Percentiles rank a stretch among this genome's conserved stretches.
Evolutionary conservation across 1,140 invertebrate species (phyloP).

Genomic region (Rhysida immarginata): DNA sequence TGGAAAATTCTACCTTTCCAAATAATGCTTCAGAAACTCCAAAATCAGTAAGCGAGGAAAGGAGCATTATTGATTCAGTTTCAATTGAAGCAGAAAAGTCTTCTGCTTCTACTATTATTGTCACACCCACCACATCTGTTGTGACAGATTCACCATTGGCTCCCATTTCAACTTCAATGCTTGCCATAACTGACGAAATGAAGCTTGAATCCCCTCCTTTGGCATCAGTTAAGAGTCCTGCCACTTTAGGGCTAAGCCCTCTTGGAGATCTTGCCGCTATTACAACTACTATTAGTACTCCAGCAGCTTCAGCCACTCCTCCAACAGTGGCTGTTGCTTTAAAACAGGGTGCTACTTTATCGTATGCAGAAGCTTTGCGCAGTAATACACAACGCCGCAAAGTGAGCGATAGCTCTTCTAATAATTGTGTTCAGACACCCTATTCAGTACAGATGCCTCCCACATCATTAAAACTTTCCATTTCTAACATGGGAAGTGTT

Average conservation of each 20-base stretch:
- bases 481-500: neutral
- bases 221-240: too few relatives aligned
- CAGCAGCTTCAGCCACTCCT: neutral
- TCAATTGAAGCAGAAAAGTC: too few relatives aligned
- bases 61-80: too few relatives aligned
- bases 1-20: neutral
- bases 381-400: slow-evolving; percentile 1
- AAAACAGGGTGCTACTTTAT: neutral
- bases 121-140: neutral
- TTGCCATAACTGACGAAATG: too few relatives aligned
- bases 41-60: too few relatives aligned
- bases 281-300: neutral
- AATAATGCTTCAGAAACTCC: too few relatives aligned
- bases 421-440: neutral
- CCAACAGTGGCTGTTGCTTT: neutral
- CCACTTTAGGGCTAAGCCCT: too few relatives aligned
- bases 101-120: too few relatives aligned
- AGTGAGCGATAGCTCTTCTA: neutral
- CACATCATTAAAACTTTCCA: neutral
- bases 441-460: neutral
- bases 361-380: slow-evolving; percentile 5
- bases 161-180: too few relatives aligned
- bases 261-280: neutral
- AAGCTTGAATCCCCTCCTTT: too few relatives aligned
- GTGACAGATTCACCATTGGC: neutral